Percentiles rank a stretch among this genome's conserved stretches.
Evolutionary conservation across 2,888 invertebrate genomes (phyloP).

Genomic region (Dryobotodes eremita): DNA sequence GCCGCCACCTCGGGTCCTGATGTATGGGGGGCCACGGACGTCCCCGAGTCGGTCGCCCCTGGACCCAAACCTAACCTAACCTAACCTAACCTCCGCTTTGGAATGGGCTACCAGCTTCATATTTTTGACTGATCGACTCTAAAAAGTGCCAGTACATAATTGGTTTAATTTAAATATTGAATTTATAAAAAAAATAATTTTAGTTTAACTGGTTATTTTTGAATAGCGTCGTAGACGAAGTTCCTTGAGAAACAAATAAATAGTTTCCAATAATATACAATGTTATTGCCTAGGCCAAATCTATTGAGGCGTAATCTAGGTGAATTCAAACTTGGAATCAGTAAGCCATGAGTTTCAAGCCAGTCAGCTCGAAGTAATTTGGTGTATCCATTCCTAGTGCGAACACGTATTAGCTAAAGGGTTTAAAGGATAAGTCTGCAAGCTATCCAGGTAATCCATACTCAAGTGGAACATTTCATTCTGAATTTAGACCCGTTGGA

Average conservation of each 20-base stretch:
- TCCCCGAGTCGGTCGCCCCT: no score
- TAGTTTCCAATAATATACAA: not conserved
- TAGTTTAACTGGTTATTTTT: no score
- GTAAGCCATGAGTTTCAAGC: conserved; percentile 44
- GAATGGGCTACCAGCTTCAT: not conserved
- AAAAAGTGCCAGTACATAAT: not conserved
- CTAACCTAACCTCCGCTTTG: not conserved
- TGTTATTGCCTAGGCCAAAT: not conserved
- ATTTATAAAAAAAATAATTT: no score
- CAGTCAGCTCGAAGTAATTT: conserved; percentile 49
- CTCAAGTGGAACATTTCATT: not conserved
- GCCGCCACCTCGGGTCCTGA: no score
- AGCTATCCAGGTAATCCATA: not conserved
- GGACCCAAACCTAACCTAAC: no score
- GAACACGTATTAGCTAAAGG: conserved; percentile 37
- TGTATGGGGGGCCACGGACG: no score
- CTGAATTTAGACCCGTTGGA: not conserved
- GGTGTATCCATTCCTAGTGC: conserved; percentile 53
- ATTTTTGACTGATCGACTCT: not conserved
- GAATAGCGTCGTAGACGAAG: not conserved
- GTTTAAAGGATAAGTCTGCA: not conserved
- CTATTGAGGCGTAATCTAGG: conserved; percentile 36
- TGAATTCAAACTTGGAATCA: conserved; percentile 38
- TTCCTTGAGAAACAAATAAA: not conserved
- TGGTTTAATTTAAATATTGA: no score